These are phyloP conservation scores for Agrypnus murinus DNA, from an alignment of 2,888 invertebrate species.

Conservation along the genomic window DNA sequence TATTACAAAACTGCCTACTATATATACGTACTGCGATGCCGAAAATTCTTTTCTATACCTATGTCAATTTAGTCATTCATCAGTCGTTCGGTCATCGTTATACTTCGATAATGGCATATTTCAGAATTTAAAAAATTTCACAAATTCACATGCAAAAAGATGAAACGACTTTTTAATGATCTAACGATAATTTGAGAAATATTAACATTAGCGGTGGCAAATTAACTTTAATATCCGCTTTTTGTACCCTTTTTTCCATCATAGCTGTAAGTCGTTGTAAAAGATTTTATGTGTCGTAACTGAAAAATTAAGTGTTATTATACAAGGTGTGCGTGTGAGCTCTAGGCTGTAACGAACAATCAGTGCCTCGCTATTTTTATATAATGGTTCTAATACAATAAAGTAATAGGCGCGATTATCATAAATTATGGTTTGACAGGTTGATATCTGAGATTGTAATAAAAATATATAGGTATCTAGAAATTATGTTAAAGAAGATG, in stretches of 20 bases:
- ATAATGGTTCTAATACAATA: constrained; percentile 8
- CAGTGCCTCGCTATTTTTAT: constrained; percentile 9
- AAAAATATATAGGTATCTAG: background rate
- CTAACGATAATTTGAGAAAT: constrained; percentile 24
- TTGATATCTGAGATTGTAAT: background rate
- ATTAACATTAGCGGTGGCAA: constrained; percentile 21
- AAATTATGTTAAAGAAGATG: too few species aligned
- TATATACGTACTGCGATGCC: too few species aligned
- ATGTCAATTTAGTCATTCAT: too few species aligned
- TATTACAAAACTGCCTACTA: too few species aligned
- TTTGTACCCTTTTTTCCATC: constrained; percentile 6
- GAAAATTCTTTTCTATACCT: too few species aligned
- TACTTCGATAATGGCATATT: too few species aligned
- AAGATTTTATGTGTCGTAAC: constrained; percentile 24
- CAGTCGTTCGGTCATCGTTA: too few species aligned
- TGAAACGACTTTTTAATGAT: constrained; percentile 28
- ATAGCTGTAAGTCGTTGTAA: constrained; percentile 12
- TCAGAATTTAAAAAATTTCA: too few species aligned
- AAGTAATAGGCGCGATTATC: constrained; percentile 15
- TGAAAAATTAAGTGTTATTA: constrained; percentile 25
- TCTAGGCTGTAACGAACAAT: constrained; percentile 6
- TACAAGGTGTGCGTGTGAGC: constrained; percentile 14
- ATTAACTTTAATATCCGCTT: constrained; percentile 19
- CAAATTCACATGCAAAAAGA: too few species aligned
- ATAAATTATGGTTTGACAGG: constrained; percentile 15